Evolutionary conservation across 2,797 vertebrate genomes (phyloP).

Genomic region (Channallabes apus): DNA sequence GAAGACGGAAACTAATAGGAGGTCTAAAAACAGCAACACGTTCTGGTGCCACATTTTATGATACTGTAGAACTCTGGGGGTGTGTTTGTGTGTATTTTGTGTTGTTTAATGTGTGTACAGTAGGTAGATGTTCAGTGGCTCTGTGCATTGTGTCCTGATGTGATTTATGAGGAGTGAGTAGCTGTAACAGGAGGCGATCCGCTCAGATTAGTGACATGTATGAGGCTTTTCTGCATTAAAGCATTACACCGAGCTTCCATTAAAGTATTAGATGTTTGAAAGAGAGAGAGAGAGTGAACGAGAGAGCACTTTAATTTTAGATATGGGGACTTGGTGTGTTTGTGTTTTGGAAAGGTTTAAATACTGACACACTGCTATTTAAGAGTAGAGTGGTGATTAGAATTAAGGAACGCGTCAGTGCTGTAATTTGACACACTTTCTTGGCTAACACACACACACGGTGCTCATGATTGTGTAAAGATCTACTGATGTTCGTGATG

Average conservation of each 20-base stretch:
- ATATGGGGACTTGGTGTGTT: conserved; percentile 44
- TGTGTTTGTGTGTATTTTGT: neutral
- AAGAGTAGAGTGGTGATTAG: conserved; percentile 25
- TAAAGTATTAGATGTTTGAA: conserved; percentile 59
- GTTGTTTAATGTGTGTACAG: neutral
- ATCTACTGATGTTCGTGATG: conserved; percentile 38
- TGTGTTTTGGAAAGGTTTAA: neutral
- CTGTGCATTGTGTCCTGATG: conserved; percentile 26
- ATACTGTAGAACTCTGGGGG: no score
- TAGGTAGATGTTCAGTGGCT: no score
- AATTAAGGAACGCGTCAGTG: neutral
- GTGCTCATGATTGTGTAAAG: conserved; percentile 32
- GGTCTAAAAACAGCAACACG: no score
- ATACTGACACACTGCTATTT: neutral
- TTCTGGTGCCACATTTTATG: no score
- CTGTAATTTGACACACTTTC: neutral
- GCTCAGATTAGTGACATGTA: conserved; percentile 56
- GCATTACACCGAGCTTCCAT: conserved; percentile 53
- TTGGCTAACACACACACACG: neutral
- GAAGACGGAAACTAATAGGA: no score
- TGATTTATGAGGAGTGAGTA: conserved; percentile 50
- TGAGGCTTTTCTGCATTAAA: conserved; percentile 57
- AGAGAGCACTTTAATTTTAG: conserved; percentile 57
- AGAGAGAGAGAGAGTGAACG: conserved; percentile 49
- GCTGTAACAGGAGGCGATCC: conserved; percentile 50